These are phyloP conservation scores for Isotomurus palustris DNA, from an alignment of 2,888 invertebrate species.

Conservation along the genomic window DNA sequence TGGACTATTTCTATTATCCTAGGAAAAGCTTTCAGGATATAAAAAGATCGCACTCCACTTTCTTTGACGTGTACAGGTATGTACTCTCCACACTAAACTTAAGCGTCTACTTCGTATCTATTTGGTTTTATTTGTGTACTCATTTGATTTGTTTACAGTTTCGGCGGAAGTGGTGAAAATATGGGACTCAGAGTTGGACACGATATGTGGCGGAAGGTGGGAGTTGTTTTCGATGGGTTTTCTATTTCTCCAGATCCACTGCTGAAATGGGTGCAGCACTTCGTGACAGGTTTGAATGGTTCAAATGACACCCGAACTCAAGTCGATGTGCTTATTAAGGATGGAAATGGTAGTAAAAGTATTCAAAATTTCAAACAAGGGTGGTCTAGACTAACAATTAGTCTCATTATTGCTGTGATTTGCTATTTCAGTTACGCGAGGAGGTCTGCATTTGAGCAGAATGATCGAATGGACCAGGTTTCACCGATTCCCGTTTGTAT, in stretches of 20 bases:
- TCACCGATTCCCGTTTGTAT: constrained; percentile 36
- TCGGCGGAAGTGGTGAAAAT: constrained; percentile 40
- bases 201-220: constrained; percentile 41
- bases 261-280: constrained; percentile 32
- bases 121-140: background rate
- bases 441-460: constrained; percentile 27
- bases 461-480: constrained; percentile 31
- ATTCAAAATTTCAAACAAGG: background rate
- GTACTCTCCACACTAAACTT: background rate
- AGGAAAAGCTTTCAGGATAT: constrained; percentile 33
- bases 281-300: constrained; percentile 16
- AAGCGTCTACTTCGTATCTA: background rate
- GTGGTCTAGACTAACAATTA: background rate
- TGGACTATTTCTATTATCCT: constrained; percentile 41
- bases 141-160: constrained; percentile 19
- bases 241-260: constrained; percentile 32
- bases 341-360: constrained; percentile 42
- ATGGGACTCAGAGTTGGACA: constrained; percentile 40
- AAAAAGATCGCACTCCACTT: constrained; percentile 30
- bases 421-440: constrained; percentile 31
- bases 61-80: constrained; percentile 40
- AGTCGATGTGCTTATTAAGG: constrained; percentile 41
- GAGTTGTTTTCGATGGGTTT: constrained; percentile 39
- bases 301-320: constrained; percentile 21
- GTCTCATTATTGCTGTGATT: too few species aligned